Evolutionary conservation across 2,888 invertebrate genomes (phyloP).

Genomic region (Panzeria rudis): DNA sequence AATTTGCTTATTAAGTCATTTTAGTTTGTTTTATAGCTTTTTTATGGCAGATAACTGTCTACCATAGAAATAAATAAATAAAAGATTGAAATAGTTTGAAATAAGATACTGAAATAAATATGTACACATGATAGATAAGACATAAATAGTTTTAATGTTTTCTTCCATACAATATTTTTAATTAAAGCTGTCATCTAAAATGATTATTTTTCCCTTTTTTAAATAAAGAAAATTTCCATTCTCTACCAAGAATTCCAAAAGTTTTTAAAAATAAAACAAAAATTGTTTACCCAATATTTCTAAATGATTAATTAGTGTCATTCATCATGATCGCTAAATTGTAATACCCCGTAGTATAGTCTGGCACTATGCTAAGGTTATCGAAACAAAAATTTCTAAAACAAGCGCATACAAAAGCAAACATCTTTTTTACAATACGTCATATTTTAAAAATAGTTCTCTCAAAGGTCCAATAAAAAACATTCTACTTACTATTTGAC

Average conservation of each 20-base stretch:
- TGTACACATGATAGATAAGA: too few relatives aligned
- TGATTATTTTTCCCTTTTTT: background rate
- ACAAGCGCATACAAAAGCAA: background rate
- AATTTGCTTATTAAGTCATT: too few relatives aligned
- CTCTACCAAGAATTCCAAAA: background rate
- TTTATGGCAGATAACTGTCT: too few relatives aligned
- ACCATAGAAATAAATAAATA: too few relatives aligned
- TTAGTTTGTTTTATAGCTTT: too few relatives aligned
- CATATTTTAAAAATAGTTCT: conserved; percentile 5
- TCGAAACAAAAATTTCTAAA: conserved; percentile 9
- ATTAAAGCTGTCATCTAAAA: background rate
- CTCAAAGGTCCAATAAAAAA: background rate
- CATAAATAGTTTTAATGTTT: background rate
- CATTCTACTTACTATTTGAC: conserved; percentile 7
- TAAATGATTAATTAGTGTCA: background rate
- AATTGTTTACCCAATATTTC: background rate
- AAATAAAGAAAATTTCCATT: background rate
- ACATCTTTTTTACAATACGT: conserved; percentile 1
- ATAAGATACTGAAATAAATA: too few relatives aligned
- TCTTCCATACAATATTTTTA: background rate
- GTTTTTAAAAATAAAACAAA: too few relatives aligned
- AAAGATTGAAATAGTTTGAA: too few relatives aligned
- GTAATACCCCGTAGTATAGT: background rate
- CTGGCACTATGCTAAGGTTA: background rate
- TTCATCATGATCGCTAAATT: background rate